These are phyloP conservation scores for Lynx canadensis DNA, from an alignment of 2,113 vertebrate species.

Conservation along the genomic window DNA sequence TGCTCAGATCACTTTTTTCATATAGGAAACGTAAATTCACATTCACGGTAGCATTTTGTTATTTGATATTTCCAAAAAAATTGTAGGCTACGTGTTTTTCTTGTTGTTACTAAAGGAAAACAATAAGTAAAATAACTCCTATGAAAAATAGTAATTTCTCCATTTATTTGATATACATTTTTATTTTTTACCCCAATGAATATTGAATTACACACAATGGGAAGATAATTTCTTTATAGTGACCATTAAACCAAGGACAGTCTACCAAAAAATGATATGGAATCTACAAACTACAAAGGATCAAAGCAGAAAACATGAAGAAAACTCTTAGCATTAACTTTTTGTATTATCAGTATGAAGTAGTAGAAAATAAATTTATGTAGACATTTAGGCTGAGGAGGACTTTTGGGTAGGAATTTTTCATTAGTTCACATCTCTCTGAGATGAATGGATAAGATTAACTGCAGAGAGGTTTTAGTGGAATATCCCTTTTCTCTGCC, in stretches of 20 bases:
- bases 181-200: neutral
- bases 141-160: neutral
- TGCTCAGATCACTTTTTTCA: neutral
- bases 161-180: neutral
- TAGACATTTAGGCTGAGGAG: neutral
- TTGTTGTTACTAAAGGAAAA: neutral
- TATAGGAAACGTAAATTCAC: neutral
- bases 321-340: neutral
- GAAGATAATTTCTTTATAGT: slow-evolving; percentile 27
- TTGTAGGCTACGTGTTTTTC: neutral
- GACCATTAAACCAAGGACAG: neutral
- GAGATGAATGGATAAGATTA: neutral
- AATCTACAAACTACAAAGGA: neutral
- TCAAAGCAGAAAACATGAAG: neutral
- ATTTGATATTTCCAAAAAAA: neutral
- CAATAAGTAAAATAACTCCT: neutral
- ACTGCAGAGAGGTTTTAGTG: neutral
- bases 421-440: neutral
- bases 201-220: neutral
- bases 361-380: neutral
- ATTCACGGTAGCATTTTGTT: neutral
- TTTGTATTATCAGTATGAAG: neutral
- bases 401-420: neutral
- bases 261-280: neutral
- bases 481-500: neutral